phyloP scores from a whole-genome alignment of 2,888 invertebrate genomes.

The Idaea straminata region DNA sequence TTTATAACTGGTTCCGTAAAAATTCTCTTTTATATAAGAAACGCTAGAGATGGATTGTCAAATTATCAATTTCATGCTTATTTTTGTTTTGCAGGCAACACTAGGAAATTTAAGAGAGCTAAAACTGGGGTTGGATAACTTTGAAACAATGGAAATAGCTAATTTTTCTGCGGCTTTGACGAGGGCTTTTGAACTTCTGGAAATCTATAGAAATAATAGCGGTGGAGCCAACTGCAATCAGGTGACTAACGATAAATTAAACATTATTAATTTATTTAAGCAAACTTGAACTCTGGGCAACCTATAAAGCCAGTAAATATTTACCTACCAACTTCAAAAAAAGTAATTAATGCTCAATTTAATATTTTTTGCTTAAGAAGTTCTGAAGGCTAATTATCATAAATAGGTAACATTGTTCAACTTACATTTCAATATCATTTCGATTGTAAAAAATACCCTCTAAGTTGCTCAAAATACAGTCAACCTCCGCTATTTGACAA shows the following conservation, averaged over 20 bases:
- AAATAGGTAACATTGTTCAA: too few species aligned
- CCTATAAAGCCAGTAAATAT: background rate
- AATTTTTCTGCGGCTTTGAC: slow-evolving; percentile 95
- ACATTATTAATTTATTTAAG: background rate
- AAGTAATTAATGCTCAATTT: background rate
- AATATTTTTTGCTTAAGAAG: background rate
- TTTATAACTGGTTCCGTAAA: too few species aligned
- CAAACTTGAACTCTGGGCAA: background rate
- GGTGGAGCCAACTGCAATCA: slow-evolving; percentile 83
- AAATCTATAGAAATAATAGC: slow-evolving; percentile 81
- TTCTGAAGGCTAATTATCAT: too few species aligned
- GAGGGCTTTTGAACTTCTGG: slow-evolving; percentile 93
- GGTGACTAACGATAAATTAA: slow-evolving; percentile 57
- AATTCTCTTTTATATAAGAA: background rate
- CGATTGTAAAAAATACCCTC: too few species aligned
- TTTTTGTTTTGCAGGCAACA: slow-evolving; percentile 84
- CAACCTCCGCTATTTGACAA: too few species aligned
- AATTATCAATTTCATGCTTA: background rate
- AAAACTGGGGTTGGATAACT: slow-evolving; percentile 87
- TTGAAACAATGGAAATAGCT: slow-evolving; percentile 93
- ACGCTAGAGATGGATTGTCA: background rate
- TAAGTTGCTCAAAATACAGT: too few species aligned
- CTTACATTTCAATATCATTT: too few species aligned
- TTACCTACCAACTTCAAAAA: background rate
- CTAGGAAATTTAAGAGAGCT: slow-evolving; percentile 90